A percentile compares a stretch with the other conserved stretches of the same genome.
phyloP scores from a whole-genome alignment of 2,888 invertebrate species.

The Caenorhabditis sinica region DNA sequence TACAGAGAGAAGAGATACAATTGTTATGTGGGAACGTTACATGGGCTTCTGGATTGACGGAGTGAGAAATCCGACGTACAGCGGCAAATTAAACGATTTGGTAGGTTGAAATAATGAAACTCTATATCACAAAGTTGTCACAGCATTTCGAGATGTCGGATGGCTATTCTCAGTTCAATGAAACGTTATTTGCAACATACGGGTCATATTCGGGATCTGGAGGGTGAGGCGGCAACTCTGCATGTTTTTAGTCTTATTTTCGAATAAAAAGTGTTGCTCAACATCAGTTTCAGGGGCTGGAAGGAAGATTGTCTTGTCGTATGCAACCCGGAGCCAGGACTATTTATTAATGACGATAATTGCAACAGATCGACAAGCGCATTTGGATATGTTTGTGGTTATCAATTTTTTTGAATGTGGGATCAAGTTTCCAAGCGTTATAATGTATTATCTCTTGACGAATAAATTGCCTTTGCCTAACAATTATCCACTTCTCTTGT shows the following conservation, averaged over 20 bases:
- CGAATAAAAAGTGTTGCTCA: too few relatives aligned
- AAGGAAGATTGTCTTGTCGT: neutral
- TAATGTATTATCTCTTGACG: too few relatives aligned
- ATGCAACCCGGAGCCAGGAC: neutral
- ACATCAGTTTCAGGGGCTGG: too few relatives aligned
- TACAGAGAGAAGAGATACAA: neutral
- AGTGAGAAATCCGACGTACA: neutral
- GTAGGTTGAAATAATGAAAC: neutral
- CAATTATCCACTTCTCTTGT: too few relatives aligned
- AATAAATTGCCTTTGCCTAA: too few relatives aligned
- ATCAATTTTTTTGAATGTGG: neutral
- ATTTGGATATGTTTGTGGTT: slow-evolving; percentile 23
- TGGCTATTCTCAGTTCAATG: neutral
- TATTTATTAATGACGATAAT: slow-evolving; percentile 2
- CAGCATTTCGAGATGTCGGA: slow-evolving; percentile 12
- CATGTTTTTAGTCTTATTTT: too few relatives aligned
- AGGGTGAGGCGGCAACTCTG: neutral
- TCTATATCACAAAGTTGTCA: neutral
- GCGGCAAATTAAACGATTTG: neutral
- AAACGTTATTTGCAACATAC: neutral
- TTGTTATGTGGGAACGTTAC: neutral
- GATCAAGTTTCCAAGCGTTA: neutral
- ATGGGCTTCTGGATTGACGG: slow-evolving; percentile 25
- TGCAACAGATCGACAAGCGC: neutral
- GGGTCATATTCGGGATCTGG: neutral